phyloP scores from a whole-genome alignment of 2,797 vertebrate species.

The Hyperoplus immaculatus region DNA sequence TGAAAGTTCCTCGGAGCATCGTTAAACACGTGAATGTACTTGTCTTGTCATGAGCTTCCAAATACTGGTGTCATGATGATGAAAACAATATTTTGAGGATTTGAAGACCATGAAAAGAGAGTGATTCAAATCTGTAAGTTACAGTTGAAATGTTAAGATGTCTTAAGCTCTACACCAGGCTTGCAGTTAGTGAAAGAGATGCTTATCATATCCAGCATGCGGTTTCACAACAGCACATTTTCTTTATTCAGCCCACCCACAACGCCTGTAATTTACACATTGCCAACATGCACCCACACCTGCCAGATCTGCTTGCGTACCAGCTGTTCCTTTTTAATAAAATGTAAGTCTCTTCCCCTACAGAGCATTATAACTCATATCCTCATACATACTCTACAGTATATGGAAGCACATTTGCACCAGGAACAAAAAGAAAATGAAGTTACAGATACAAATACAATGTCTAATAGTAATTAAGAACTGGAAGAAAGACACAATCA shows the following conservation, averaged over 20 bases:
- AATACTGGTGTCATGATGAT: neutral
- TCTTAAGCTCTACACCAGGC: neutral
- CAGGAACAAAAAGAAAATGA: neutral
- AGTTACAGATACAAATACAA: neutral
- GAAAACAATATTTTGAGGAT: neutral
- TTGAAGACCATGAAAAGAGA: neutral
- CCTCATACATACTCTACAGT: neutral
- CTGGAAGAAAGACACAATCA: neutral
- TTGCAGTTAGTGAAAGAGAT: neutral
- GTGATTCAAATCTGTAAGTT: neutral
- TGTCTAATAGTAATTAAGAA: neutral
- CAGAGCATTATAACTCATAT: neutral
- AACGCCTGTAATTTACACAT: neutral
- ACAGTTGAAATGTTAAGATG: neutral
- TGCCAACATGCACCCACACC: slow-evolving; percentile 13
- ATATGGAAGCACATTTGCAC: neutral
- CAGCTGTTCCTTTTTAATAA: slow-evolving; percentile 22
- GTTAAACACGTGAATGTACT: no score
- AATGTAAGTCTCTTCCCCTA: neutral
- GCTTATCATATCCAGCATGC: neutral
- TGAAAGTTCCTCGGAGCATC: no score
- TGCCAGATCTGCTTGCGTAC: neutral
- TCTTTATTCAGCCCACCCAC: slow-evolving; percentile 9
- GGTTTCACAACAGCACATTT: slow-evolving; percentile 15
- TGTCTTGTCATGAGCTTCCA: neutral